A percentile compares a stretch with the other conserved stretches of the same genome.
Evolutionary conservation across 1,140 invertebrate species (phyloP).

Genomic region (Drosophila orosa): DNA sequence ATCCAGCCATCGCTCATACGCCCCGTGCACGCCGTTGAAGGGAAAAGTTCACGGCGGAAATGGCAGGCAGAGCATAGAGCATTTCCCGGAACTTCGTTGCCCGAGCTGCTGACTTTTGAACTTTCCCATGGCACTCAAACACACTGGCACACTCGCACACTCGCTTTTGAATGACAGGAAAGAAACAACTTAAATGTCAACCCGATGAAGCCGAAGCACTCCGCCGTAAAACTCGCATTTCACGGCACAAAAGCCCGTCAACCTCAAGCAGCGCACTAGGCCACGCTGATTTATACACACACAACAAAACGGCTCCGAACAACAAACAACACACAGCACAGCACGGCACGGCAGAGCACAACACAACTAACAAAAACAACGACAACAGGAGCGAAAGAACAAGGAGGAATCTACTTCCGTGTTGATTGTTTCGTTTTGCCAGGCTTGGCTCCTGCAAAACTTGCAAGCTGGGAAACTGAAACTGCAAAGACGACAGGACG

Average conservation of each 20-base stretch:
- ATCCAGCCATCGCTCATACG: conserved; percentile 22
- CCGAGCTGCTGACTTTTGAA: conserved; percentile 36
- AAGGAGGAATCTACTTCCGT: conserved; percentile 72
- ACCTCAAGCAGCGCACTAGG: conserved; percentile 80
- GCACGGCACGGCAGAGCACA: conserved; percentile 20
- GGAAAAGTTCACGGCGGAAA: conserved; percentile 12
- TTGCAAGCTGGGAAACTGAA: conserved; percentile 25
- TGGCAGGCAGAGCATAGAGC: conserved; percentile 2
- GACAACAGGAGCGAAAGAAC: conserved; percentile 40
- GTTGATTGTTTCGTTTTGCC: conserved; percentile 79
- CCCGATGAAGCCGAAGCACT: conserved; percentile 76
- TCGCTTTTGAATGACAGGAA: conserved; percentile 37
- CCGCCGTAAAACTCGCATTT: conserved; percentile 75
- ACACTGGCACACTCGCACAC: conserved; percentile 11
- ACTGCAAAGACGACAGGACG: conserved; percentile 58
- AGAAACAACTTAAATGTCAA: conserved; percentile 75
- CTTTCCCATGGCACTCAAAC: conserved; percentile 14
- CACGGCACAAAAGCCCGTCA: conserved; percentile 68
- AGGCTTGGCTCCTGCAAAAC: conserved; percentile 25
- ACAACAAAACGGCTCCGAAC: conserved; percentile 40
- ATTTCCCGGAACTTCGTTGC: conserved; percentile 10
- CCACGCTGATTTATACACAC: conserved; percentile 72
- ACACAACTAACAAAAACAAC: conserved; percentile 21
- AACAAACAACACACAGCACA: conserved; percentile 21
- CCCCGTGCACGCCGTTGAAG: background rate